Percentiles rank a stretch among this genome's conserved stretches.
These are phyloP conservation scores for Urophycis tenuis DNA, from an alignment of 2,797 vertebrate genomes.

Conservation along the genomic window DNA sequence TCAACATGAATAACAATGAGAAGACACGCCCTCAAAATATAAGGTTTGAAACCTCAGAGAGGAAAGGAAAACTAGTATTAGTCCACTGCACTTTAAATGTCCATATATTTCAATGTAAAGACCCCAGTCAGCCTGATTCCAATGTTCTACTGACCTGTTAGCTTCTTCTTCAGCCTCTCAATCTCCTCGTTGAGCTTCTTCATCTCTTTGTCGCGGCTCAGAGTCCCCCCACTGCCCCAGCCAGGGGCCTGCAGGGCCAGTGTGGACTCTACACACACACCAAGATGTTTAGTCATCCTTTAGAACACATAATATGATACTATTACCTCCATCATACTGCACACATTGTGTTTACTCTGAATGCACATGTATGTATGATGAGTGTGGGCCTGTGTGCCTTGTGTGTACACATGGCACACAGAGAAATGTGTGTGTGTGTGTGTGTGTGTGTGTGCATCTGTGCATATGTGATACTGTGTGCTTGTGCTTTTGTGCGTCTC, in stretches of 20 bases:
- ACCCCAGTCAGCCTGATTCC: no score
- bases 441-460: no score
- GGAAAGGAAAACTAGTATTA: no score
- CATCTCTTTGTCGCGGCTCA: slow-evolving; percentile 84
- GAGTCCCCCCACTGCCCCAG: slow-evolving; percentile 66
- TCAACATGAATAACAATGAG: no score
- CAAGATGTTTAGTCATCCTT: slow-evolving; percentile 13
- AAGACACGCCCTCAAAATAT: background rate
- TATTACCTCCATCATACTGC: background rate
- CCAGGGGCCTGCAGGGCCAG: slow-evolving; percentile 79
- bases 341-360: background rate
- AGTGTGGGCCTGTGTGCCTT: background rate
- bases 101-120: no score
- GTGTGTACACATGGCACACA: no score
- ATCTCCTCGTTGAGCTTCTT: slow-evolving; percentile 95
- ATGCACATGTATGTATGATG: background rate
- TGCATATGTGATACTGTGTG: no score
- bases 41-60: background rate
- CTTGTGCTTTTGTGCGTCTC: no score
- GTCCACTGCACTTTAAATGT: no score
- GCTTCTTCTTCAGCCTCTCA: slow-evolving; percentile 87
- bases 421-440: background rate
- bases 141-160: slow-evolving; percentile 75
- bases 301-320: background rate
- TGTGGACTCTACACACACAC: slow-evolving; percentile 76